phyloP scores from a whole-genome alignment of 2,113 vertebrate genomes.

The Crotalus helleri region DNA sequence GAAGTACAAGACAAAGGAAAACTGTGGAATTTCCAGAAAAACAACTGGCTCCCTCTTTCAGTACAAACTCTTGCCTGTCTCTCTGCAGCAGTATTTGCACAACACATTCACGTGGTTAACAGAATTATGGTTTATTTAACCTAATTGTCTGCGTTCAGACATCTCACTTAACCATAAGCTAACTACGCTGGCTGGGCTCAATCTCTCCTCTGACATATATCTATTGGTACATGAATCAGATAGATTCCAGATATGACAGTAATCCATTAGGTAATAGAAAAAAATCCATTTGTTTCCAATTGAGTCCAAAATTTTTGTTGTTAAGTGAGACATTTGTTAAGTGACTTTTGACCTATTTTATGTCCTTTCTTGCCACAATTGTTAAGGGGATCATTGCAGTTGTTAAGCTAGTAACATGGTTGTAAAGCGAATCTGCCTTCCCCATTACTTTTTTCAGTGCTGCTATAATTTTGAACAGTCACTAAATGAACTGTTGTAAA shows the following conservation, averaged over 20 bases:
- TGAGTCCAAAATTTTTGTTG: too few relatives aligned
- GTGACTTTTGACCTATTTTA: too few relatives aligned
- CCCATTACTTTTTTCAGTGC: too few relatives aligned
- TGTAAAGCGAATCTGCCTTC: too few relatives aligned
- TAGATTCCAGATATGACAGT: background rate
- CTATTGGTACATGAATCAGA: background rate
- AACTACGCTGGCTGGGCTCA: background rate
- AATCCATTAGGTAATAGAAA: background rate
- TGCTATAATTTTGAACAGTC: too few relatives aligned
- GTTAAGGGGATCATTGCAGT: too few relatives aligned
- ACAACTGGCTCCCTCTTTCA: background rate
- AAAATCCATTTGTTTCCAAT: background rate
- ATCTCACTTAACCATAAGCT: background rate
- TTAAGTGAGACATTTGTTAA: too few relatives aligned
- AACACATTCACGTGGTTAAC: background rate
- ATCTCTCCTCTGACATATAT: background rate
- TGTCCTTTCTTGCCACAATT: too few relatives aligned
- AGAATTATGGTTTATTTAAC: background rate
- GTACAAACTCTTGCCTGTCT: background rate
- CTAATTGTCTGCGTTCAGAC: background rate
- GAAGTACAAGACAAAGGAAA: background rate
- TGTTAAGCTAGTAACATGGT: too few relatives aligned
- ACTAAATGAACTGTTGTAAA: too few relatives aligned
- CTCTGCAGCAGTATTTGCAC: background rate
- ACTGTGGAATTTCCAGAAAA: background rate